Conservation (phyloP, 2,113 vertebrate genomes). For the Thalassarche chlororhynchos region DNA sequence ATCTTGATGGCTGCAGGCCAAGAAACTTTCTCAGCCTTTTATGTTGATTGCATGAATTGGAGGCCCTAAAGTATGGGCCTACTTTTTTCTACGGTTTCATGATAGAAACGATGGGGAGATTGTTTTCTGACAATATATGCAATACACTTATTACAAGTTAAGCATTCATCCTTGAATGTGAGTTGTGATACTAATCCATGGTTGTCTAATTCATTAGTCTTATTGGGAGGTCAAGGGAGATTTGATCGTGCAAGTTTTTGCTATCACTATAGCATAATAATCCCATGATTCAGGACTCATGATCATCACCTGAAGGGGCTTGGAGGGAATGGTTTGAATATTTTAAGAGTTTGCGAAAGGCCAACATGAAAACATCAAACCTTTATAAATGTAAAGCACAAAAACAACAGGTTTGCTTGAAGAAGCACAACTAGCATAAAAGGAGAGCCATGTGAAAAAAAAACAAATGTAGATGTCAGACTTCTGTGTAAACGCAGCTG, state of each 20-base stretch:
- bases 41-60: background rate
- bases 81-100: background rate
- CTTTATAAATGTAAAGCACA: background rate
- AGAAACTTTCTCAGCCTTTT: background rate
- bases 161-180: background rate
- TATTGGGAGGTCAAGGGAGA: background rate
- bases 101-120: background rate
- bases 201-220: background rate
- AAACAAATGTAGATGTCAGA: background rate
- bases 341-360: background rate
- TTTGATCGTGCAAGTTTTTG: background rate
- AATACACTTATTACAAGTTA: background rate
- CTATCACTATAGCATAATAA: accelerated
- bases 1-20: background rate
- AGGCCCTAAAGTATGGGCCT: background rate
- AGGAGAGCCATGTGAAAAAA: background rate
- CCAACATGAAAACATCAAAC: background rate
- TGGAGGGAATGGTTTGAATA: background rate
- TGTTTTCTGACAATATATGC: background rate
- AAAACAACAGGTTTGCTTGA: background rate
- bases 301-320: background rate
- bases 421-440: background rate
- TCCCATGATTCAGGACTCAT: background rate
- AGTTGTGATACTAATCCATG: background rate
- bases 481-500: background rate